Evolutionary conservation across 2,113 vertebrate genomes (phyloP).

Genomic region (Thalassoma bifasciatum): DNA sequence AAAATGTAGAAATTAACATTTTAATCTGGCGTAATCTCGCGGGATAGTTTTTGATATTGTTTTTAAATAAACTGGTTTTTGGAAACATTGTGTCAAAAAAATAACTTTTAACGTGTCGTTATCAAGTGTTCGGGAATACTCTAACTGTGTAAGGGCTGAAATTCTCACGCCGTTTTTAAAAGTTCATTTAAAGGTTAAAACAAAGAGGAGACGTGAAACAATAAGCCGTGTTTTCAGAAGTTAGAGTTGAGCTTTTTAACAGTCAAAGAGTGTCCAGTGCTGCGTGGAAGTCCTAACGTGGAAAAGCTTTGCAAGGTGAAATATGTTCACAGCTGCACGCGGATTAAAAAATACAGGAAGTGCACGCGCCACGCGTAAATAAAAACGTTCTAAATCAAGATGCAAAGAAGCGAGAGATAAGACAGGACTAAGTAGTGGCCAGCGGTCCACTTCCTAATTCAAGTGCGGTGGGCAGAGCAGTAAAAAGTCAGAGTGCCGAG

Average conservation of each 20-base stretch:
- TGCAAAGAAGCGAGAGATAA: constrained; percentile 10
- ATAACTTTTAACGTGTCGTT: not conserved
- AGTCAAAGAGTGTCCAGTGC: constrained; percentile 1
- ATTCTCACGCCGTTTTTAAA: not conserved
- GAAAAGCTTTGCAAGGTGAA: not conserved
- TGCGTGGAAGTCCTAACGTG: constrained; percentile 8
- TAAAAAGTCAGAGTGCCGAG: constrained; percentile 35
- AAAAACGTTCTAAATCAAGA: not conserved
- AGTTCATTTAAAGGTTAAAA: not conserved
- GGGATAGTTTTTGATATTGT: not conserved
- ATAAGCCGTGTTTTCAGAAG: constrained; percentile 24
- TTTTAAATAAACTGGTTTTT: not conserved
- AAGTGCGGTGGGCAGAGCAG: constrained; percentile 38
- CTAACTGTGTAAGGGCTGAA: not conserved
- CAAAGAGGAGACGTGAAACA: constrained; percentile 18
- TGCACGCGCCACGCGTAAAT: constrained; percentile 29
- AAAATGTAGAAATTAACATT: not conserved
- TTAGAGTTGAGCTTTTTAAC: constrained; percentile 3
- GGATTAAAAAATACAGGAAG: constrained; percentile 22
- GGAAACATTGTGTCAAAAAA: not conserved
- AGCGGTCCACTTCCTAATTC: constrained; percentile 55
- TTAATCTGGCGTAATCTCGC: not conserved
- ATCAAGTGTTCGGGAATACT: not conserved
- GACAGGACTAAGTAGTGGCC: constrained; percentile 35
- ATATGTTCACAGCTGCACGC: constrained; percentile 23